Base-by-base conservation (phyloP, 2,888 invertebrate species). In the Aleiodes testaceus region DNA sequence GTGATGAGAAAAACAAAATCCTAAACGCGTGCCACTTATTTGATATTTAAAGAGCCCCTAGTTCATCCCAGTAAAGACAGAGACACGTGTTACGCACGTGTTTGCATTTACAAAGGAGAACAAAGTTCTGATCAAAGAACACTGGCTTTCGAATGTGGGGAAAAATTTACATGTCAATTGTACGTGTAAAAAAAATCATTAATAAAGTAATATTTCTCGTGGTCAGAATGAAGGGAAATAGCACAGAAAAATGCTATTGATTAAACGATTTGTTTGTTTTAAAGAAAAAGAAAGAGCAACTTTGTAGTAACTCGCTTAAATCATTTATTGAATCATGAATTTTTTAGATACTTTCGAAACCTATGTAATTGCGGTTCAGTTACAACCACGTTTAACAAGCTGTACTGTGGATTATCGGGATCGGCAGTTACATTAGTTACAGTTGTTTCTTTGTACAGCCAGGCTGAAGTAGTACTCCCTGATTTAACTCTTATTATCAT, bases 371-470 rank as follows among this genome's bases (percentile, higher is more conserved):
- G 88, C 1, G 87, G 80, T 53, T 89, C 85, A 3, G 91, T 90
- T 59, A 92, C 90, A 12, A 92, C 87, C 2, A 92, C 90, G 76
- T 90, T 88, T 72, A 92, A 85, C 16, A 91, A 83, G 65, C 91
- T 85, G 74, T 88, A 89, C 76, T 92, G 90, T 2, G 85, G 79
- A 82, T 92, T 85, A 7, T 87, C 79, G 0, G 87, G 82, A 84
- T 92, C 92, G 3, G 89, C 88, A 44, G 83, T 80, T 1, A 88
- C 87, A 14, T 88, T 82, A 2, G 88, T 87, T 2, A 94, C 91
- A 0, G 92, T 90, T 0, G 91, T 88, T 82, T 93, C 90, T 80
- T 91, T 92, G 77, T 92, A 91, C 20, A 94, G 82, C 93, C 93
- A 93, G 0, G 89, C 87, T 80, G 88, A 88, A 81, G 90, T 91